Base-by-base conservation (phyloP, 2,888 invertebrate species). In the Parasteatoda lunata region DNA sequence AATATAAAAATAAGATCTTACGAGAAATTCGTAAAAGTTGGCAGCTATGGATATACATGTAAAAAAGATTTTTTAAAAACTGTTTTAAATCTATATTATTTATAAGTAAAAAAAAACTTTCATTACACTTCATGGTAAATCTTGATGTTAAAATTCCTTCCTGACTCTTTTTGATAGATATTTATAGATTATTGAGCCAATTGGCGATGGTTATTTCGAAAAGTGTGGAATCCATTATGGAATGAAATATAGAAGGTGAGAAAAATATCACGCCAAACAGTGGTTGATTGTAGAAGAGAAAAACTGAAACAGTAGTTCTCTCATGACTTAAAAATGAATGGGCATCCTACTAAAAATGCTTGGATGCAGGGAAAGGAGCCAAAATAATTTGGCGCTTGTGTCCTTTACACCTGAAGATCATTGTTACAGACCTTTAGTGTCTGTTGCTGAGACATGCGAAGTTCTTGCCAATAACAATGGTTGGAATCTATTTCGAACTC, bases 391-490 rank as follows among this genome's bases (percentile, higher is more conserved):
- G 76, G 76, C 77, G 54, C 51, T 54, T 66, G 82, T 76, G 82
- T 69, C 69, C 82, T 68, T 59, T 54, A 4, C 15, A 54, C 5
- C 51, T 49, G 7, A n/a, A 72, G 11, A 52, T 76, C 70, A 71
- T 80, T 80, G 80, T 77, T 72, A 75, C 51, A 64, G 75, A 78
- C 77, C 15, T 51, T 52, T 77, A 15, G 59, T 3, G 30, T n/a
- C 52, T 52, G 15, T 47, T 85, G 85, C 80, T 80, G 85, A 85
- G 76, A 48, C 80, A 80, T 70, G 65, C 52, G 75, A 69, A 59
- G 76, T 71, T 48, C 66, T 85, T 85, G 85, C 85, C 85, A 85
- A 80, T 85, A 77, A 80, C 85, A 85, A 85, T 85, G 85, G 85
- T 77, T 71, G 52, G 51, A 49, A 75, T 77, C 80, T 77, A 85